These are phyloP conservation scores for Ganaspis sp. DNA, from an alignment of 1,140 invertebrate genomes.

Conservation along the genomic window DNA sequence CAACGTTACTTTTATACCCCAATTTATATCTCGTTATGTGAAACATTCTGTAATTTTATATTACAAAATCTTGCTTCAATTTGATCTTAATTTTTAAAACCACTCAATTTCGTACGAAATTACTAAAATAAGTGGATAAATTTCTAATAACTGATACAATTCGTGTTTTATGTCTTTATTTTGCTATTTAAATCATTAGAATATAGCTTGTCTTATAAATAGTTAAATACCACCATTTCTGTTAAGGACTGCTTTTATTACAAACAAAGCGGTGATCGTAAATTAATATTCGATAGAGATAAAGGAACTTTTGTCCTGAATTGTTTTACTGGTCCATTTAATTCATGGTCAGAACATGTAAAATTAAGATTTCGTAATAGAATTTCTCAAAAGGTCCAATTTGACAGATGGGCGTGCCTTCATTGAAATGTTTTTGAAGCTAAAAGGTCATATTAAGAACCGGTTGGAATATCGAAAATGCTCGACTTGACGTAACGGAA, in stretches of 20 bases:
- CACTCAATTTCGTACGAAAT: background rate
- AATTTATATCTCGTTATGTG: background rate
- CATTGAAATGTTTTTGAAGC: slow-evolving; percentile 5
- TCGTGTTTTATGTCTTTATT: background rate
- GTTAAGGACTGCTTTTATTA: background rate
- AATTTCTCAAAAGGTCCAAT: slow-evolving; percentile 5
- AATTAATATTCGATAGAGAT: background rate
- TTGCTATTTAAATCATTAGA: background rate
- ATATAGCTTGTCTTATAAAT: too few species aligned
- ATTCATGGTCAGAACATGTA: slow-evolving; percentile 7
- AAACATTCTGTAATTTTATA: background rate
- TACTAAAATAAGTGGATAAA: background rate
- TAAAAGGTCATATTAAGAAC: slow-evolving; percentile 18
- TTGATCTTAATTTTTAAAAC: background rate
- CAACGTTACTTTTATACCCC: background rate
- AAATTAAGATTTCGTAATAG: slow-evolving; percentile 2
- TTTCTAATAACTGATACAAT: background rate
- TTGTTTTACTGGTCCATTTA: background rate
- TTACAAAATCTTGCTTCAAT: background rate
- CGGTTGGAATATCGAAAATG: background rate
- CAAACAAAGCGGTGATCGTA: too few species aligned
- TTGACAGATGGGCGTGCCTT: background rate
- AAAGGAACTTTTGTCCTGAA: background rate
- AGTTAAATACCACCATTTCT: too few species aligned
- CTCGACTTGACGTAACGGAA: background rate